Evolutionary conservation across 2,888 invertebrate genomes (phyloP), one percentile per base, ranked within the genome.

Genomic region (Ptilodon capucinus): DNA sequence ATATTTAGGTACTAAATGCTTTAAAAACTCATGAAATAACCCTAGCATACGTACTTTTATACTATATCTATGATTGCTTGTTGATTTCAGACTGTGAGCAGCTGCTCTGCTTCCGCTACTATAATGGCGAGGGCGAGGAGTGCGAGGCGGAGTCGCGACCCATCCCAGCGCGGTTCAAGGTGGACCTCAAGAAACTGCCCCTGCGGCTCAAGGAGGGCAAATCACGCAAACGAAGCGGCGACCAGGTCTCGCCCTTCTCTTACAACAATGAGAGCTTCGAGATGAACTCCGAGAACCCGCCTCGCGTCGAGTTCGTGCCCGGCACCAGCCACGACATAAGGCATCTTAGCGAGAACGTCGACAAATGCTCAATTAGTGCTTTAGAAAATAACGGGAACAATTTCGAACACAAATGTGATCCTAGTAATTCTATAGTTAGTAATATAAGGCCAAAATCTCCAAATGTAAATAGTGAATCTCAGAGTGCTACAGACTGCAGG

Each of bases 61-160:
- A 32, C 4, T 18, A 11, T 11, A 19, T 13, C 4, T 9, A 18
- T 36, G n/a, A 18, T 36, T 9, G n/a, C 17, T 54, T 36, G 18
- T 16, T 42, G 30, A 45, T 93, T 93, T 54, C 92, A 94, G 94
- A 94, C 78, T 93, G 93, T 77, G 93, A 93, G 76, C 94, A 94
- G 77, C 87, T 94, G 58, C 88, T 94, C 60, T 94, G 94, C 77
- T 94, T 94, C 79, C 94, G 94, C 42, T 94, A 94, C 84, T 94
- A 94, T 86, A 93, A 93, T 82, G 93, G 93, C 60, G 88, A 93
- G 50, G 92, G 91, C 55, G 90, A 94, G 65, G 93, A 94, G 66
- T 94, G 93, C 74, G 89, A 93, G 59, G 94, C 94, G 54, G 93
- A 94, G 79, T 92, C 94, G 8, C 91, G 93, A 51, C 64, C 85